phyloP scores from a whole-genome alignment of 2,113 vertebrate genomes.

The Leptodactylus fuscus region DNA sequence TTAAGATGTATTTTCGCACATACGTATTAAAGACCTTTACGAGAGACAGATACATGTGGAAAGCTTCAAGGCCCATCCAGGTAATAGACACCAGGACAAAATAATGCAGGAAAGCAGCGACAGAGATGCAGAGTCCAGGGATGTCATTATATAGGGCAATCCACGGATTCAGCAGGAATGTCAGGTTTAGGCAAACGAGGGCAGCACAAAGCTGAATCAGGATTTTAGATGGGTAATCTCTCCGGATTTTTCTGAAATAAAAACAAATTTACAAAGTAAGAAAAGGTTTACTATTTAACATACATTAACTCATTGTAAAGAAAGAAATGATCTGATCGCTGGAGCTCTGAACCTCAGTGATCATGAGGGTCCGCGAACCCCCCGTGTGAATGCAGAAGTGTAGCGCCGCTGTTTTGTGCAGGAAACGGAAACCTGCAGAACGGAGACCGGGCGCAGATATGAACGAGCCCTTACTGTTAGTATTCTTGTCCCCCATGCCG shows the following conservation, averaged over 20 bases:
- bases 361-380: too few relatives aligned
- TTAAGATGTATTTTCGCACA: slow-evolving; percentile 90
- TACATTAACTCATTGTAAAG: too few relatives aligned
- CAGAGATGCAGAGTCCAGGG: slow-evolving; percentile 83
- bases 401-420: too few relatives aligned
- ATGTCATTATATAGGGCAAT: slow-evolving; percentile 78
- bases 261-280: not conserved
- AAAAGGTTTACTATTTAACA: not conserved
- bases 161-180: slow-evolving; percentile 91
- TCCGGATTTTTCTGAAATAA: slow-evolving; percentile 85
- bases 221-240: slow-evolving; percentile 95
- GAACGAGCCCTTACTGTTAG: too few relatives aligned
- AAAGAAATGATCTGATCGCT: too few relatives aligned
- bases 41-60: slow-evolving; percentile 96
- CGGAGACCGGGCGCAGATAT: too few relatives aligned
- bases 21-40: slow-evolving; percentile 94
- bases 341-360: too few relatives aligned
- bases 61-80: slow-evolving; percentile 95
- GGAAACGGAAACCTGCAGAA: too few relatives aligned
- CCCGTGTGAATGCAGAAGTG: too few relatives aligned
- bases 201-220: slow-evolving; percentile 90
- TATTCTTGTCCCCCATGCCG: too few relatives aligned
- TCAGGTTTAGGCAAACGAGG: slow-evolving; percentile 87
- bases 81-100: slow-evolving; percentile 94
- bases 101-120: slow-evolving; percentile 94